Conservation (phyloP, 2,888 invertebrate species). For the Acrobasis repandana region DNA sequence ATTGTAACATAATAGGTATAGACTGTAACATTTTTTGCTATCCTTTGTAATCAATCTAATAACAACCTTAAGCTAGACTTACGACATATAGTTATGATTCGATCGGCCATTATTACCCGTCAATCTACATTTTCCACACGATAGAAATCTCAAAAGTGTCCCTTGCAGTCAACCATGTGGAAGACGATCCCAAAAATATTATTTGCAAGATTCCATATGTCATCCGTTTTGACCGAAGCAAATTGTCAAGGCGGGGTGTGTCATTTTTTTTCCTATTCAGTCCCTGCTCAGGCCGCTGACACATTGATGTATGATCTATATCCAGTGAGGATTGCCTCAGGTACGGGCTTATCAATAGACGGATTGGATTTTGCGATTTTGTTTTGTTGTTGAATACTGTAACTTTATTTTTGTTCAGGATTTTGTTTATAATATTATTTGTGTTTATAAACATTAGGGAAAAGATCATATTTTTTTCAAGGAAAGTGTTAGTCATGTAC, state of each 20-base stretch:
- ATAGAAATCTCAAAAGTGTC: conserved; percentile 17
- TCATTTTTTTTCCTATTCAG: conserved; percentile 49
- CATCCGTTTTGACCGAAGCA: conserved; percentile 58
- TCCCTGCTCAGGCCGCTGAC: conserved; percentile 61
- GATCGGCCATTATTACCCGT: background rate
- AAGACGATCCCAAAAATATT: conserved; percentile 47
- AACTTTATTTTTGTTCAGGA: background rate
- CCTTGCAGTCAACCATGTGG: conserved; percentile 41
- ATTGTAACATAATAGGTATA: no score
- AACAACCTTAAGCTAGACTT: background rate
- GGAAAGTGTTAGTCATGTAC: no score
- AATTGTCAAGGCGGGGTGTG: conserved; percentile 61
- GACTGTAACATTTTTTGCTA: background rate
- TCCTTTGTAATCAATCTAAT: background rate
- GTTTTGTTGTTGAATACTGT: background rate
- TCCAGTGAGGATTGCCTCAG: conserved; percentile 38
- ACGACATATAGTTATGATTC: background rate
- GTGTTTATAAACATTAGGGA: background rate
- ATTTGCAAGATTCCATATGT: conserved; percentile 49
- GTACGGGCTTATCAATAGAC: conserved; percentile 33
- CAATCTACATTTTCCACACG: conserved; percentile 22
- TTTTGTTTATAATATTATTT: background rate
- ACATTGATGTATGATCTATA: conserved; percentile 65
- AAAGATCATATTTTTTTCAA: no score
- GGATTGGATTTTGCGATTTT: conserved; percentile 27